Base-by-base conservation (phyloP, 92 coral and sea anemone species). In the Paragorgia papillata region DNA sequence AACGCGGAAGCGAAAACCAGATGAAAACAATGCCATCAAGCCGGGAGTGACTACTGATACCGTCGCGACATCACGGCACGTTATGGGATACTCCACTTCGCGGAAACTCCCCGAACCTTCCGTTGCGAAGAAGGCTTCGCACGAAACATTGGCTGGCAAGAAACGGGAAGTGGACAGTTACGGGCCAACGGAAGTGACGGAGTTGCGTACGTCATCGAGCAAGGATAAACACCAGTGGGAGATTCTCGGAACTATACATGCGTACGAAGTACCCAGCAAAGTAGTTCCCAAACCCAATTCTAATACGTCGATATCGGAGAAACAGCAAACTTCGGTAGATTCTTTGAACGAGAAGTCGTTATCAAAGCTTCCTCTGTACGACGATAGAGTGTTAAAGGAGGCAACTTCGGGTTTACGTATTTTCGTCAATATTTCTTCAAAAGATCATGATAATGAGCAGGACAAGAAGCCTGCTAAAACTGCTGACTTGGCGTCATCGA, bases 281-380 rank as follows among this genome's bases (percentile, higher is more conserved):
- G n/a, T 53, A 0, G 14, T 5, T 1, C 32, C 43, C 0, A 31
- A 33, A 37, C 20, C 43, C 24, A 60, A 14, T 56, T 3, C 28
- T 22, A 56, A 56, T 15, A 7, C 9, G 15, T 14, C 30, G 62
- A 14, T 22, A 56, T 56, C 33, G 3, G 62, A 6, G 22, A 15
- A 56, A 14, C 7, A 56, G 62, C 5, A 6, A 0, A 33, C 30
- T 5, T n/a, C n/a, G n/a, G n/a, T n/a, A n/a, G n/a, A n/a, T n/a
- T n/a, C n/a, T n/a, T n/a, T n/a, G n/a, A n/a, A n/a, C n/a, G n/a
- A n/a, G n/a, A n/a, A n/a, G n/a, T 22, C 50, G 30, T 31, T 51
- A 17, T 71, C 78, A n/a, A 32, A 17, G 7, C 78, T 71, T 2
- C 78, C 78, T 17, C 13, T 71, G 17, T 71, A 71, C 61, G 78